These are phyloP conservation scores for Drosophila yakuba DNA, from an alignment of 1,140 invertebrate genomes.

Conservation along the genomic window DNA sequence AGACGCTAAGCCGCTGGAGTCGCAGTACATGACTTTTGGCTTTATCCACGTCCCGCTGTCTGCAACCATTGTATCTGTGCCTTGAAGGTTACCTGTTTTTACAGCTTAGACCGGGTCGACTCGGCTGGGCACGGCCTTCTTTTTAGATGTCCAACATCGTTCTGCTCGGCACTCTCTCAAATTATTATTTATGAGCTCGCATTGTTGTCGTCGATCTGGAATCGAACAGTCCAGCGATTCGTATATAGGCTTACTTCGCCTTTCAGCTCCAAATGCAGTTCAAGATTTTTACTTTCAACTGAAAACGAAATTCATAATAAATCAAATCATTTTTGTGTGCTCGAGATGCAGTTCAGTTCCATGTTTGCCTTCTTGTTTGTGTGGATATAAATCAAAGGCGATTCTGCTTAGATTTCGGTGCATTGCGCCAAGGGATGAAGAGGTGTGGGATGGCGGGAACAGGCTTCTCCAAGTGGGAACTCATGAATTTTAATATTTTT, in stretches of 20 bases:
- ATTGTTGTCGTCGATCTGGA: conserved; percentile 78
- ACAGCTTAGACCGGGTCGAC: conserved; percentile 55
- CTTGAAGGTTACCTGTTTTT: conserved; percentile 80
- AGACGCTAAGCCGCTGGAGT: conserved; percentile 22
- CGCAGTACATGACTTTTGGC: conserved; percentile 74
- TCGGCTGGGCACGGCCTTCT: conserved; percentile 14
- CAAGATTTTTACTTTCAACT: conserved; percentile 75
- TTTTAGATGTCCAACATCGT: conserved; percentile 36
- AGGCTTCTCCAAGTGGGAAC: conserved; percentile 13
- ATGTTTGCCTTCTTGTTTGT: conserved; percentile 47
- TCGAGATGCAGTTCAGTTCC: conserved; percentile 43
- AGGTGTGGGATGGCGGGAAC: conserved; percentile 18
- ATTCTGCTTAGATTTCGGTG: conserved; percentile 54
- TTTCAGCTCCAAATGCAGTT: conserved; percentile 33
- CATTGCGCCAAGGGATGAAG: conserved; percentile 65
- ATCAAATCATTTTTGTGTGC: conserved; percentile 52
- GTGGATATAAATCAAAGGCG: conserved; percentile 59
- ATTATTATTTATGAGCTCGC: conserved; percentile 82
- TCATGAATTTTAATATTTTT: background rate
- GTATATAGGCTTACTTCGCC: conserved; percentile 16
- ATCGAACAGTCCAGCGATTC: conserved; percentile 45
- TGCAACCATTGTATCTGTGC: conserved; percentile 52
- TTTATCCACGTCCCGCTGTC: conserved; percentile 42
- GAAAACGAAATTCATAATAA: conserved; percentile 69
- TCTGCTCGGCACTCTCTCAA: conserved; percentile 50